Evolutionary conservation across 2,797 vertebrate genomes (phyloP).

Genomic region (Rhynchonycteris naso): DNA sequence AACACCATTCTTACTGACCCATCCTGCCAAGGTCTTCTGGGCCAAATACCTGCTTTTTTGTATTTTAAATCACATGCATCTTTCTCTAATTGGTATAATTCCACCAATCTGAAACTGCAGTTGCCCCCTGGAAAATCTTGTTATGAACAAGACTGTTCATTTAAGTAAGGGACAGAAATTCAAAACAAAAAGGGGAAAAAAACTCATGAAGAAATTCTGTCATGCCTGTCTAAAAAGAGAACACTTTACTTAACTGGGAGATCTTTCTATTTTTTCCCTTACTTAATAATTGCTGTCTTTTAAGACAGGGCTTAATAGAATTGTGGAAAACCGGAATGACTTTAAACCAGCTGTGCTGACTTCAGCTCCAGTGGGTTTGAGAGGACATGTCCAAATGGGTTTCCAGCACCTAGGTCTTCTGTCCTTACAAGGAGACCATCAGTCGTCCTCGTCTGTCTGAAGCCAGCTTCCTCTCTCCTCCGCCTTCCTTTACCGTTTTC

Average conservation of each 20-base stretch:
- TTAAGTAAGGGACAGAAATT: background rate
- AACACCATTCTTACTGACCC: background rate
- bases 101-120: background rate
- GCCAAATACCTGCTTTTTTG: background rate
- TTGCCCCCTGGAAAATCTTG: background rate
- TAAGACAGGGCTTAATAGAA: background rate
- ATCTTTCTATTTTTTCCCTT: background rate
- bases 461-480: background rate
- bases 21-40: background rate
- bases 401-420: background rate
- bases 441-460: background rate
- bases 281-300: background rate
- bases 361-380: background rate
- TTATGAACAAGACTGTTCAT: background rate
- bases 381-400: background rate
- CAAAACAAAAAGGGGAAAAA: background rate
- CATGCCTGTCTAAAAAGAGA: background rate
- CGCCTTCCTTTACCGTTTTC: background rate
- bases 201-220: background rate
- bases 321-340: background rate
- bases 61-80: background rate
- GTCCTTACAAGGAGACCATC: background rate
- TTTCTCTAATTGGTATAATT: background rate
- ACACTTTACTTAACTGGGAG: background rate
- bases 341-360: background rate